Evolutionary conservation across 2,113 vertebrate species (phyloP).

Genomic region (Petrocephalus microphthalmus): DNA sequence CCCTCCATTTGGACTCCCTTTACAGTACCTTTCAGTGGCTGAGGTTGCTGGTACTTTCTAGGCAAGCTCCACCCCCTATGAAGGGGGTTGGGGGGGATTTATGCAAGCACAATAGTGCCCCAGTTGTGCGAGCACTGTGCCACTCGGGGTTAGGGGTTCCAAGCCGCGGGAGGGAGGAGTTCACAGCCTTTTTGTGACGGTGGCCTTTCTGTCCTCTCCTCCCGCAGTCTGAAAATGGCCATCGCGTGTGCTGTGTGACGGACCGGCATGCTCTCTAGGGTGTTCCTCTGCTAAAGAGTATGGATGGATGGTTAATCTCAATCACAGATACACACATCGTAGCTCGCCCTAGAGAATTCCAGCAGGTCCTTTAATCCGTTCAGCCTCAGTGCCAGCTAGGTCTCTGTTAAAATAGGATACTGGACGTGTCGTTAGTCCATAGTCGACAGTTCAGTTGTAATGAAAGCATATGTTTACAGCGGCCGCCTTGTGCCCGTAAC

Average conservation of each 20-base stretch:
- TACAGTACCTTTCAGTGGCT: background rate
- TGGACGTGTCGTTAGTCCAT: background rate
- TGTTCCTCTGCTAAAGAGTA: background rate
- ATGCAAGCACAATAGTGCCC: background rate
- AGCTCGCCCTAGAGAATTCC: background rate
- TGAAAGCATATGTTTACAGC: background rate
- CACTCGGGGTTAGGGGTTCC: background rate
- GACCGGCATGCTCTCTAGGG: background rate
- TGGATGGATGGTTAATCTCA: background rate
- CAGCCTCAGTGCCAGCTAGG: background rate
- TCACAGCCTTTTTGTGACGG: background rate
- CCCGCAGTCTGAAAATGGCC: background rate
- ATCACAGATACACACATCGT: background rate
- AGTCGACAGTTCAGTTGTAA: background rate
- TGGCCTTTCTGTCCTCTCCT: background rate
- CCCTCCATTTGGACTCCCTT: background rate
- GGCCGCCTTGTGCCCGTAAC: background rate
- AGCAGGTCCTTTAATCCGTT: background rate
- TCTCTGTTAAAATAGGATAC: background rate
- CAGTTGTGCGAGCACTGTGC: background rate
- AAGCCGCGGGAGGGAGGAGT: background rate
- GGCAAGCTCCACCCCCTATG: background rate
- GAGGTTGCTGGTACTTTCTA: background rate
- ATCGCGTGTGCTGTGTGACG: background rate
- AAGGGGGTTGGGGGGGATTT: background rate